Evolutionary conservation across 2,797 vertebrate species (phyloP).

Genomic region (Myiothlypis coronata): DNA sequence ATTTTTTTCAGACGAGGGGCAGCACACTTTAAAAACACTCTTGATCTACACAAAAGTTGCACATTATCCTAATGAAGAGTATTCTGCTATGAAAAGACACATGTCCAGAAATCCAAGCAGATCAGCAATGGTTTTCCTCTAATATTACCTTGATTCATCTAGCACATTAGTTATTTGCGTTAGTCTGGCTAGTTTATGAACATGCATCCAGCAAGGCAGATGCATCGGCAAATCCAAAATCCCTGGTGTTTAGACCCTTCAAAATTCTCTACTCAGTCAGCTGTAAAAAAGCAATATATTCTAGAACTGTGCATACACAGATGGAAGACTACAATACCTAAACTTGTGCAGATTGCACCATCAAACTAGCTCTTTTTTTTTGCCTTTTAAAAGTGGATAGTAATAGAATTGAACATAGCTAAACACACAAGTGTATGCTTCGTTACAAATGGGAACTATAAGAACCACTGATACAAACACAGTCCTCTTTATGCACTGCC

Average conservation of each 20-base stretch:
- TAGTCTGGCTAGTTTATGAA: neutral
- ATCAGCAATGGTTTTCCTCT: neutral
- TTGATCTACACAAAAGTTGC: neutral
- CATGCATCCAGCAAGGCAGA: neutral
- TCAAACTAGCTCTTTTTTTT: neutral
- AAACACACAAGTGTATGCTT: neutral
- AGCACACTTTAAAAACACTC: neutral
- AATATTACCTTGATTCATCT: neutral
- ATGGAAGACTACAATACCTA: neutral
- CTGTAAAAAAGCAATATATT: neutral
- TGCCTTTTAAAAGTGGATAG: neutral
- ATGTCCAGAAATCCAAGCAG: neutral
- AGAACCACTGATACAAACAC: neutral
- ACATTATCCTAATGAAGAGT: neutral
- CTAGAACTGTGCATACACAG: neutral
- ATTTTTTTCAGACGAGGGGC: neutral
- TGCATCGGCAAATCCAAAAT: rapidly evolving
- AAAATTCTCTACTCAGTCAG: neutral
- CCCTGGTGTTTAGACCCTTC: neutral
- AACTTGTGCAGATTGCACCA: neutral
- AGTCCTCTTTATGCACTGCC: neutral
- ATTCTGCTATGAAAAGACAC: neutral
- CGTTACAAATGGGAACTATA: neutral
- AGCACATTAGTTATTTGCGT: neutral
- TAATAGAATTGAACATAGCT: neutral